These are phyloP conservation scores for Eustalomyia histrio DNA, from an alignment of 2,888 invertebrate species.

Conservation along the genomic window DNA sequence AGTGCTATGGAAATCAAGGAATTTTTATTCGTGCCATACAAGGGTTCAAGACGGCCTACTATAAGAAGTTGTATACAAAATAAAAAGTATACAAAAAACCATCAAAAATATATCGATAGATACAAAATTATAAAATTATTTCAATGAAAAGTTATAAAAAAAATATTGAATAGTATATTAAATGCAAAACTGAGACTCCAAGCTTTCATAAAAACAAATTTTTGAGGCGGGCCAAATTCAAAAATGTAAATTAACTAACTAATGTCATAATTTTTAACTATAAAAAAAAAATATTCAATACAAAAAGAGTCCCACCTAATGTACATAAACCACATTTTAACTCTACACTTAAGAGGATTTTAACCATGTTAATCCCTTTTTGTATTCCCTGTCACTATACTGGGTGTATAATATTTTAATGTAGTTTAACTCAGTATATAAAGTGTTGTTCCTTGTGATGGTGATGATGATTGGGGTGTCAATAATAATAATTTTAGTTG, in stretches of 20 bases:
- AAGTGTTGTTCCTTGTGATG: background rate
- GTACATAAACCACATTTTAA: conserved; percentile 57
- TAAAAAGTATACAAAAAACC: too few species aligned
- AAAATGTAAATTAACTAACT: too few species aligned
- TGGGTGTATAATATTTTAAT: background rate
- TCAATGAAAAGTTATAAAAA: too few species aligned
- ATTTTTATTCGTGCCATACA: too few species aligned
- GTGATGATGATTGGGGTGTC: background rate
- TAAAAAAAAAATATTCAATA: background rate
- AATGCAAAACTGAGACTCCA: too few species aligned
- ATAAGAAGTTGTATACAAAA: too few species aligned
- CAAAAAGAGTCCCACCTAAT: background rate
- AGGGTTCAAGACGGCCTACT: too few species aligned
- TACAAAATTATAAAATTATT: too few species aligned
- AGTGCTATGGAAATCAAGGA: too few species aligned
- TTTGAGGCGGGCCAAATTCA: background rate
- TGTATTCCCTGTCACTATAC: conserved; percentile 34
- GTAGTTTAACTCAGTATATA: background rate
- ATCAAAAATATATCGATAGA: too few species aligned
- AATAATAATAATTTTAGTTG: conserved; percentile 24
- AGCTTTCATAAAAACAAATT: background rate
- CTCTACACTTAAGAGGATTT: conserved; percentile 62
- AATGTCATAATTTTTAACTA: background rate
- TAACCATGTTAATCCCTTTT: conserved; percentile 54
- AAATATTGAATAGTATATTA: too few species aligned